These are phyloP conservation scores for Pimephales promelas DNA, from an alignment of 2,113 vertebrate species.

Conservation along the genomic window DNA sequence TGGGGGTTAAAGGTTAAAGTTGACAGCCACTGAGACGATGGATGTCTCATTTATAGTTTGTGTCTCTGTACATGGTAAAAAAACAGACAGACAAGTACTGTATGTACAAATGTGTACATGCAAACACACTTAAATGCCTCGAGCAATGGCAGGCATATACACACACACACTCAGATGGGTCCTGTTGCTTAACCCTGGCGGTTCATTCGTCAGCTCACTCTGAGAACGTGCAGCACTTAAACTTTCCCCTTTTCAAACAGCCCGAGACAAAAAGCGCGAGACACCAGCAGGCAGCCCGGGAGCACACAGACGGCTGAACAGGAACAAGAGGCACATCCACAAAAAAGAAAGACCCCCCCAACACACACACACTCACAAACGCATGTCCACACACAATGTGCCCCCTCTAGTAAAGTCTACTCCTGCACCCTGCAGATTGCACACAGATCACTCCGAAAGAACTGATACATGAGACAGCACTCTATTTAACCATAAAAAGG, in stretches of 20 bases:
- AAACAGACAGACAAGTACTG: background rate
- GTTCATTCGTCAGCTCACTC: constrained; percentile 64
- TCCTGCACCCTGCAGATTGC: constrained; percentile 47
- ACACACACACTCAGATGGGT: constrained; percentile 43
- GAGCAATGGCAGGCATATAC: background rate
- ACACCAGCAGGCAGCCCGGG: constrained; percentile 72
- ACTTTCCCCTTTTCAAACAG: constrained; percentile 80
- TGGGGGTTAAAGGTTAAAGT: constrained; percentile 65
- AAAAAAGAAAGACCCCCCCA: constrained; percentile 57
- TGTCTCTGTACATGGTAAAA: background rate
- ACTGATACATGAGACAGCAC: constrained; percentile 90
- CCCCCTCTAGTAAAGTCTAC: constrained; percentile 70
- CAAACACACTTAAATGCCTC: constrained; percentile 51
- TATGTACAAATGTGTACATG: constrained; percentile 36
- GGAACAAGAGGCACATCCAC: constrained; percentile 67
- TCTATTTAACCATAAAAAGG: constrained; percentile 76
- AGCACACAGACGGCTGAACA: constrained; percentile 66
- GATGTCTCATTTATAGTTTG: constrained; percentile 6
- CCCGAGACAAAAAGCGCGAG: constrained; percentile 73
- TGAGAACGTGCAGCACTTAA: constrained; percentile 77
- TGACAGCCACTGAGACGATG: constrained; percentile 31
- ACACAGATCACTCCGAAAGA: constrained; percentile 82
- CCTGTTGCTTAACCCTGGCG: constrained; percentile 70
- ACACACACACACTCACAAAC: constrained; percentile 76
- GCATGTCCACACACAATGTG: constrained; percentile 64